Percentiles rank a stretch among this genome's conserved stretches.
phyloP scores from a whole-genome alignment of 2,888 invertebrate species.

The Heliconius aoede region DNA sequence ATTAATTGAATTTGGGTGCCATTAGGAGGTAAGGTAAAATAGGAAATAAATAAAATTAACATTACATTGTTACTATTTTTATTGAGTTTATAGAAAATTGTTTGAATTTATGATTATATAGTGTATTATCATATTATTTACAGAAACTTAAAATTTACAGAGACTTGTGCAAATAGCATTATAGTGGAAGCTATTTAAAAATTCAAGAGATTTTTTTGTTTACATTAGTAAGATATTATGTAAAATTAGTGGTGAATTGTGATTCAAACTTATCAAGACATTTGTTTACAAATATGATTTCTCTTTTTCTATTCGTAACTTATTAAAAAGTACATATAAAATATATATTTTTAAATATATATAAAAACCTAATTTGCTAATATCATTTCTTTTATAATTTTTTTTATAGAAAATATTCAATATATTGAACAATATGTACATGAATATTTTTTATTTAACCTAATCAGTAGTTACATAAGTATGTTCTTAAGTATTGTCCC shows the following conservation, averaged over 20 bases:
- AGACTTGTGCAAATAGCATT: too few relatives aligned
- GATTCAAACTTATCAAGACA: not conserved
- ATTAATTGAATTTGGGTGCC: not conserved
- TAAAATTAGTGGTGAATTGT: too few relatives aligned
- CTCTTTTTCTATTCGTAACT: too few relatives aligned
- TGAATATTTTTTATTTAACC: not conserved
- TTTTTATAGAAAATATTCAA: too few relatives aligned
- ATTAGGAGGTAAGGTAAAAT: not conserved
- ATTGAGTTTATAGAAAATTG: not conserved
- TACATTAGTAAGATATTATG: not conserved
- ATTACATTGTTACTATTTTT: not conserved
- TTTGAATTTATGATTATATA: not conserved
- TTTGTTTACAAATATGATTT: not conserved
- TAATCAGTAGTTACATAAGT: not conserved
- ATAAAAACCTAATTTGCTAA: too few relatives aligned
- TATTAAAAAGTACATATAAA: too few relatives aligned
- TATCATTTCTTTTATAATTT: too few relatives aligned
- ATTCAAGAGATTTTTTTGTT: not conserved
- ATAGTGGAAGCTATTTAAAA: too few relatives aligned
- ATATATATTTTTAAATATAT: too few relatives aligned
- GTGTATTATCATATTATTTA: too few relatives aligned
- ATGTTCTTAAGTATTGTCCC: not conserved
- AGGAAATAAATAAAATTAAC: slow-evolving; percentile 5
- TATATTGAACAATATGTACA: too few relatives aligned
- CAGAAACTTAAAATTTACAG: too few relatives aligned